These are phyloP conservation scores for Takifugu ocellatus DNA, from an alignment of 2,797 vertebrate genomes.

Conservation along the genomic window DNA sequence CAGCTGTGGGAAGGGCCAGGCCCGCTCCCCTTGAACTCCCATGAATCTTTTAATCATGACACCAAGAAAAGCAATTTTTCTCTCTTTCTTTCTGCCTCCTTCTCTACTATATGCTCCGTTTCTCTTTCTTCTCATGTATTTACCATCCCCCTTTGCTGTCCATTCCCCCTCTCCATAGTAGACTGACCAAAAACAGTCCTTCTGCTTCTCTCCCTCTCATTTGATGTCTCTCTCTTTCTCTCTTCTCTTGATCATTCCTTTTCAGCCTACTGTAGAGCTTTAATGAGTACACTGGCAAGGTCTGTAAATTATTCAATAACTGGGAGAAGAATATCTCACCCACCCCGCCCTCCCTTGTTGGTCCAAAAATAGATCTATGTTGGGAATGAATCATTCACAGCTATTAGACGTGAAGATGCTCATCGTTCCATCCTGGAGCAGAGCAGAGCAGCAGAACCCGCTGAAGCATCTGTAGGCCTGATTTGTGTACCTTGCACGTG, in stretches of 20 bases:
- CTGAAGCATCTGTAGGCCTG: neutral
- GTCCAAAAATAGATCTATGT: conserved; percentile 62
- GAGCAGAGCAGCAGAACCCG: neutral
- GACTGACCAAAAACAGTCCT: conserved; percentile 27
- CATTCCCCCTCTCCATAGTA: conserved; percentile 8
- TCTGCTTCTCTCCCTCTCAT: conserved; percentile 27
- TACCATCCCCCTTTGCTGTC: conserved; percentile 23
- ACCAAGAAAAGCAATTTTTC: conserved; percentile 52
- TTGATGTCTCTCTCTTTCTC: conserved; percentile 33
- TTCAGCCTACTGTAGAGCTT: conserved; percentile 50
- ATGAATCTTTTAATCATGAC: conserved; percentile 73
- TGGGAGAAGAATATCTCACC: conserved; percentile 66
- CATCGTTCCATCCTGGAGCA: conserved; percentile 20
- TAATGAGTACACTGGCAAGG: conserved; percentile 71
- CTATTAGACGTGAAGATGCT: conserved; percentile 33
- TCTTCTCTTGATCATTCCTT: neutral
- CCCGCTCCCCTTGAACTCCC: conserved; percentile 29
- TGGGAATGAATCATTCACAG: conserved; percentile 48
- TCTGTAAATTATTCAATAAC: conserved; percentile 79
- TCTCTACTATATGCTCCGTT: conserved; percentile 36
- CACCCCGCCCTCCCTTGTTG: conserved; percentile 37
- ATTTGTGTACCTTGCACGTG: neutral
- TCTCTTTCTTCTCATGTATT: conserved; percentile 43
- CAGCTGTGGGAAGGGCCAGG: conserved; percentile 41
- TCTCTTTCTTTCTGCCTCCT: conserved; percentile 43